These are phyloP conservation scores for Sakesphorus luctuosus DNA, from an alignment of 2,113 vertebrate species.

Conservation along the genomic window DNA sequence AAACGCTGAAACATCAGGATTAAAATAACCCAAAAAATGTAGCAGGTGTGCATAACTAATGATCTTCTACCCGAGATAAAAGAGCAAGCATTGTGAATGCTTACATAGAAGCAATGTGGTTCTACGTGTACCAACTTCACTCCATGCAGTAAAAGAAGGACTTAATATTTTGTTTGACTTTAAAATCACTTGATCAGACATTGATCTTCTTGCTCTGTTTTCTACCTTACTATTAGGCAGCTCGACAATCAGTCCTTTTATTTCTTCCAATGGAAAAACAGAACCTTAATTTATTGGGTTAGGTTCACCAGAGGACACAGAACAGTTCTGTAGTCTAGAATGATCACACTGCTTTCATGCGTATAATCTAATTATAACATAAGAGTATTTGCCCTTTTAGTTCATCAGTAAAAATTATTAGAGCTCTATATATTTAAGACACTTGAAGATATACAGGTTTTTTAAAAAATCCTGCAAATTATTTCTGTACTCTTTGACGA, in stretches of 20 bases:
- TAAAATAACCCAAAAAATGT: background rate
- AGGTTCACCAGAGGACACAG: slow-evolving; percentile 71
- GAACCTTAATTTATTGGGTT: slow-evolving; percentile 65
- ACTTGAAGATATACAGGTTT: background rate
- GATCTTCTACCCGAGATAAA: background rate
- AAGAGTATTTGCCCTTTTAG: background rate
- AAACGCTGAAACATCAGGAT: background rate
- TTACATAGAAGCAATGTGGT: background rate
- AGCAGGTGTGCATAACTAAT: background rate
- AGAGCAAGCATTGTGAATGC: background rate
- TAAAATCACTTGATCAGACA: background rate
- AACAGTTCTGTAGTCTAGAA: slow-evolving; percentile 40
- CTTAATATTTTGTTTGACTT: background rate
- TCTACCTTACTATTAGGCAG: background rate
- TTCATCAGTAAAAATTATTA: slow-evolving; percentile 2
- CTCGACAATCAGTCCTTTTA: slow-evolving; percentile 54
- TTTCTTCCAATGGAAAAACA: slow-evolving; percentile 67
- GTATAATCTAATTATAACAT: slow-evolving; percentile 36
- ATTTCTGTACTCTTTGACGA: background rate
- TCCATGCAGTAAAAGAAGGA: background rate
- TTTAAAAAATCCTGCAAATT: background rate
- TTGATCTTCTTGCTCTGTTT: background rate
- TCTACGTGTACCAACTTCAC: background rate
- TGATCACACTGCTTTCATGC: slow-evolving; percentile 38
- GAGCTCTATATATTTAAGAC: background rate